A percentile compares a stretch with the other conserved stretches of the same genome.
phyloP scores from a whole-genome alignment of 2,113 vertebrate species.

The Nycticryphes semicollaris region DNA sequence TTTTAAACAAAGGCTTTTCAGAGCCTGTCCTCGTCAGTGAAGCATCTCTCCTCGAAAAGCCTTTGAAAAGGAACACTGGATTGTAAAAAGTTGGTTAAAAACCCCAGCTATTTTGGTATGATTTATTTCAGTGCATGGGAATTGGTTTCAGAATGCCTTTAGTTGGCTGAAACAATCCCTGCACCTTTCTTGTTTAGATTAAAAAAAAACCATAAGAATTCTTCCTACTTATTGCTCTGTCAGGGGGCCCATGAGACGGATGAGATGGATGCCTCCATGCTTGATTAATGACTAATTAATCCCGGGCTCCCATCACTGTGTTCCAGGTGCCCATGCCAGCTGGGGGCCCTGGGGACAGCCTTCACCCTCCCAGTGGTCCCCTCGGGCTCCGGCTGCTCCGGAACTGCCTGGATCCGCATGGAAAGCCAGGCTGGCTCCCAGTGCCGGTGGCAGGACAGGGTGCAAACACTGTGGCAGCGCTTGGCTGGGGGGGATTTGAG shows the following conservation, averaged over 20 bases:
- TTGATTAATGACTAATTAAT: background rate
- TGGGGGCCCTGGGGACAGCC: background rate
- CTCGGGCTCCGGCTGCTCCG: accelerated
- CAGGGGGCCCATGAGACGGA: accelerated
- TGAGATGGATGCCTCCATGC: accelerated
- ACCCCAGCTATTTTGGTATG: background rate
- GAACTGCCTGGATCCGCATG: background rate
- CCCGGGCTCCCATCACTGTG: background rate
- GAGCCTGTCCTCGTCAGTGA: background rate
- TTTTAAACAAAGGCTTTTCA: background rate
- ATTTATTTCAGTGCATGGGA: background rate
- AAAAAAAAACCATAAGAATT: background rate
- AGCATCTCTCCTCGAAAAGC: background rate
- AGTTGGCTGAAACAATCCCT: background rate
- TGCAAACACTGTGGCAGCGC: accelerated
- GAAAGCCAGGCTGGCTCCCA: background rate
- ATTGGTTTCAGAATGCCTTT: background rate
- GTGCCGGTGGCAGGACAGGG: background rate
- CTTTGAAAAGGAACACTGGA: background rate
- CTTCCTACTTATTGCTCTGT: background rate
- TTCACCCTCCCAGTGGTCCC: background rate
- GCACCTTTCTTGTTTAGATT: background rate
- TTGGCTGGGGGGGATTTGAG: background rate
- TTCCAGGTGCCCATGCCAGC: background rate
- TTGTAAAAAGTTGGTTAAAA: background rate